Percentiles rank a stretch among this genome's conserved stretches.
These are phyloP conservation scores for Myiotriccus ornatus DNA, from an alignment of 2,797 vertebrate genomes.

Conservation along the genomic window DNA sequence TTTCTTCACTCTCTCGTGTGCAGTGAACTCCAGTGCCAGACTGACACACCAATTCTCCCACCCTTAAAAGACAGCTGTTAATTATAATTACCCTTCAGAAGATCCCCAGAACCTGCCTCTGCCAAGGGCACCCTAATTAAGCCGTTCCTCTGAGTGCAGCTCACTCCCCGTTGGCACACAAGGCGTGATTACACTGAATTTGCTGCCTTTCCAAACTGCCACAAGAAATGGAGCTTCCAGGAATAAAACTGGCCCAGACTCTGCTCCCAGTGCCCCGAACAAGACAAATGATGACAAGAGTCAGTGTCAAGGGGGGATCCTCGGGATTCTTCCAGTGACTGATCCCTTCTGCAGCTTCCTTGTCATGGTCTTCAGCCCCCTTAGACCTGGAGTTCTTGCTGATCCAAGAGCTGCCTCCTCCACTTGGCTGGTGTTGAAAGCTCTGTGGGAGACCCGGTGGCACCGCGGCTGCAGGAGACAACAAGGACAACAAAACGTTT, in stretches of 20 bases:
- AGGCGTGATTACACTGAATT: neutral
- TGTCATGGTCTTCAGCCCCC: neutral
- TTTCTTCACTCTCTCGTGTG: neutral
- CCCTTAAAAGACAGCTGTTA: neutral
- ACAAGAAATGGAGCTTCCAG: neutral
- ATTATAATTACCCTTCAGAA: neutral
- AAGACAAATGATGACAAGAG: neutral
- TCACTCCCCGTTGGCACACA: conserved; percentile 4
- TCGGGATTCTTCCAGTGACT: neutral
- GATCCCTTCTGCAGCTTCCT: neutral
- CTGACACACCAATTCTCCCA: neutral
- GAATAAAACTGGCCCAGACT: neutral
- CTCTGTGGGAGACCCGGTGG: neutral
- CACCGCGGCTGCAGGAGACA: neutral
- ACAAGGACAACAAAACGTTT: neutral
- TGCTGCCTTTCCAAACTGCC: neutral
- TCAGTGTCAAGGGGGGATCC: neutral
- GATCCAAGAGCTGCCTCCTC: neutral
- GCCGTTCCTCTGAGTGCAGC: neutral
- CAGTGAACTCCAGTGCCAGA: neutral
- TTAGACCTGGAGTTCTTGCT: neutral
- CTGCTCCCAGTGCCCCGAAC: neutral
- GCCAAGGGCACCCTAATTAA: conserved; percentile 8
- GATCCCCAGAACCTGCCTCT: neutral
- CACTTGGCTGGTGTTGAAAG: neutral